Conservation (phyloP, 35 echinoderm and acorn worm species). For the Apostichopus japonicus region DNA sequence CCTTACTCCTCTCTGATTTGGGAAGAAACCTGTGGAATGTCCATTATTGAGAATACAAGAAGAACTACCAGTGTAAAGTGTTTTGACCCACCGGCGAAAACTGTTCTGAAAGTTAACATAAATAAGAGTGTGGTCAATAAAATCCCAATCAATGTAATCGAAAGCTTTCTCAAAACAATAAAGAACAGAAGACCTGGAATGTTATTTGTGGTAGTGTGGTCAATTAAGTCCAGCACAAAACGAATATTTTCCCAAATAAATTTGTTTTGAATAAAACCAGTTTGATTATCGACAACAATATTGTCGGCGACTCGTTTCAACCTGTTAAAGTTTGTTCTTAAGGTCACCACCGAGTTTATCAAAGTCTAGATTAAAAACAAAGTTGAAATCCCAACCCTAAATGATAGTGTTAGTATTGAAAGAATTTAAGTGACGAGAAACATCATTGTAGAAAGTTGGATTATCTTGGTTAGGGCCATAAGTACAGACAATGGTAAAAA, state of each 20-base stretch:
- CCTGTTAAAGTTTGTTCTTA: neutral
- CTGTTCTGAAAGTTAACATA: neutral
- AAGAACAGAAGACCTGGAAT: neutral
- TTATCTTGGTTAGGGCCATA: neutral
- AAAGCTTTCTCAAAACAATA: neutral
- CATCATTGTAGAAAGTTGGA: neutral
- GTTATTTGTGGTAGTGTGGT: neutral
- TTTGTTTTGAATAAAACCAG: neutral
- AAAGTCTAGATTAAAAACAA: neutral
- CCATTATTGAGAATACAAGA: conserved; percentile 39
- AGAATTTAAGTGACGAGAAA: neutral
- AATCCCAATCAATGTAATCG: neutral
- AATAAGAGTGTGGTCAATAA: neutral
- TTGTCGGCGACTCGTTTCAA: neutral
- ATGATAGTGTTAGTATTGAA: conserved; percentile 3
- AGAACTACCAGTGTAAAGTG: neutral
- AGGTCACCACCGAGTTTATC: neutral
- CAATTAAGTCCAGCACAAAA: neutral
- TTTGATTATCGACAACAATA: neutral
- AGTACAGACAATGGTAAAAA: no score
- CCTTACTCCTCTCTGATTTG: neutral
- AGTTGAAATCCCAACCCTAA: conserved; percentile 5
- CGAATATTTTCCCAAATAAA: conserved; percentile 1
- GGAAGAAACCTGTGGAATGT: neutral
- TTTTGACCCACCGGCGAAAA: conserved; percentile 15